Evolutionary conservation across 2,888 invertebrate species (phyloP), one percentile per base, ranked within the genome.

Genomic region (Perizoma flavofasciatum): DNA sequence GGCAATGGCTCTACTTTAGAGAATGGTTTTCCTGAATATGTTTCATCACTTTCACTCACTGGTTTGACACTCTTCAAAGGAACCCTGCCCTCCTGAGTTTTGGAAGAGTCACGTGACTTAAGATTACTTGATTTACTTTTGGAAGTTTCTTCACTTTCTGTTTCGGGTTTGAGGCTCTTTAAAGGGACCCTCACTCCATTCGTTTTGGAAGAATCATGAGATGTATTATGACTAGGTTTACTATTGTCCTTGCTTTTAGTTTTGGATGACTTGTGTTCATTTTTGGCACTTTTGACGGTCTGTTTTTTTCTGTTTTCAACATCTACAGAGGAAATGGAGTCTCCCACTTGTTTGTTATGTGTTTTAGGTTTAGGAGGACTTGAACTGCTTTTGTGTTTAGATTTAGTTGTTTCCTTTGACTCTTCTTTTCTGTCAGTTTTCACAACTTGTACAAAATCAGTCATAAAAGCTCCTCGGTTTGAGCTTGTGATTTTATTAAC

Each of bases 391-490:
- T 63, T 59, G 6, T 63, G 51, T 70, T 72, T 73, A 35, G 55
- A 46, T 59, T 71, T 74, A 7, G 49, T 39, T 40, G 49, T 39
- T 40, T 57, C 49, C 59, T 67, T 70, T 50, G 46, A 47, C 58
- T 67, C 70, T 50, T 70, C 71, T 61, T 79, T 83, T 71, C 73
- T 75, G 34, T 72, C 79, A 56, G 83, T 78, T 69, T 82, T 81
- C 1, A 79, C 75, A 60, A 75, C 67, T 69, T 79, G 70, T 41
- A 69, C 71, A 44, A 71, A 57, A 71, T 89, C 85, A 22, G 85
- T 86, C 48, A 95, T 81, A 72, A 94, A 94, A 43, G 93, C 93
- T 0, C 93, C 93, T 37, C 94, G 88, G 67, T 93, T 94, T 37
- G 86, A 85, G 32, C 81, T 69, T 0, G 93, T 93, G 6, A 93